A percentile compares a stretch with the other conserved stretches of the same genome.
These are phyloP conservation scores for Pachydiplax longipennis DNA, from an alignment of 2,888 invertebrate genomes.

Conservation along the genomic window DNA sequence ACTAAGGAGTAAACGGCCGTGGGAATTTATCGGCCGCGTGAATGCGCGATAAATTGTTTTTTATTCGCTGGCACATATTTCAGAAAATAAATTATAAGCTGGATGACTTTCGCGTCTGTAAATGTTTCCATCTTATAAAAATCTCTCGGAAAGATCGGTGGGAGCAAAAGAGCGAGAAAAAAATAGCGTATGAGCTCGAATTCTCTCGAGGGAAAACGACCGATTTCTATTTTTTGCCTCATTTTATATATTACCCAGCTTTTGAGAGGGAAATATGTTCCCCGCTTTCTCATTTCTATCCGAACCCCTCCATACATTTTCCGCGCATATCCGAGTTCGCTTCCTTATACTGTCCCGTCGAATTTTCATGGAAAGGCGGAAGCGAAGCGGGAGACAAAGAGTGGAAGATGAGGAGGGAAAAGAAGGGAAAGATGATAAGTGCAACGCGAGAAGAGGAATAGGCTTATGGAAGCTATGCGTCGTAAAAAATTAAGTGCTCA, in stretches of 20 bases:
- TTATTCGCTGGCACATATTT: not conserved
- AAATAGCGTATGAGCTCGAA: not conserved
- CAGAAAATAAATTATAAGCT: not conserved
- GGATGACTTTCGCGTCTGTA: not conserved
- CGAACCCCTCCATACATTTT: not conserved
- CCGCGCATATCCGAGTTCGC: not conserved
- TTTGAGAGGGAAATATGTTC: not conserved
- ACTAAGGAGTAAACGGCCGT: not conserved
- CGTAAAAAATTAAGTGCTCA: constrained; percentile 32
- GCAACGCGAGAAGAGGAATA: not conserved
- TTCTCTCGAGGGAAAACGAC: not conserved
- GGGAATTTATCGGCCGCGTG: not conserved
- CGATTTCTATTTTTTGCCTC: not conserved
- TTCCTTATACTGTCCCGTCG: not conserved
- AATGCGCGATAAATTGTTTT: not conserved
- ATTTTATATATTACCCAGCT: no score
- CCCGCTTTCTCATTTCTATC: not conserved
- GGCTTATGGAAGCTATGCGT: not conserved
- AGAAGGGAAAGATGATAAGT: not conserved
- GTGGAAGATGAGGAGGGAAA: not conserved
- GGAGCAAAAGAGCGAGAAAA: not conserved
- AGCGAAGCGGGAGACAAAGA: not conserved
- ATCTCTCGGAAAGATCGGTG: not conserved
- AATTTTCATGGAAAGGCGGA: not conserved
- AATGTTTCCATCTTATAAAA: not conserved